Base-by-base conservation (phyloP, 2,113 vertebrate genomes). In the Apteryx mantelli region DNA sequence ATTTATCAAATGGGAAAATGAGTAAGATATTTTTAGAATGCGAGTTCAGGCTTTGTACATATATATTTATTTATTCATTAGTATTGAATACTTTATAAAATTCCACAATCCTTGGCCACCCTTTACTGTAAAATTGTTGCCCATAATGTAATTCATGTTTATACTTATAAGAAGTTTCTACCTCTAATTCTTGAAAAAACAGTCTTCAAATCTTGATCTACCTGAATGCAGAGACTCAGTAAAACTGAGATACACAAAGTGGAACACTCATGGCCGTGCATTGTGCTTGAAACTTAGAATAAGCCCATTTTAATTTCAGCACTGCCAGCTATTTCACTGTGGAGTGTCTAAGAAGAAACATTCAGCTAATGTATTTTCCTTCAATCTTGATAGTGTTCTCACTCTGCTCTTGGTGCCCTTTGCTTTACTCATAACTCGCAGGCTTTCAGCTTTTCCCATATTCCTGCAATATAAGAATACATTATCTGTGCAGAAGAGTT, bases 21-120 rank as follows among this genome's bases (percentile, higher is more conserved):
- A 60, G 32, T 61, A 40, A 76, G 74, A 66, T 82, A 91, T 91
- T 89, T 93, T 86, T 82, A 89, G 91, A 89, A 61, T 76, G 63
- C 20, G 42, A 91, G 69, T 82, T 92, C 86, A 92, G 79, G 69
- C 65, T 88, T 93, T 91, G 68, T 46, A 40, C 6, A 1, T 34
- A 7, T 50, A 1, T 36, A 7, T 66, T 30, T 42, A 12, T 69
- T 44, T 69, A 24, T 83, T 60, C 32, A 63, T 48, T 44, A n/a
- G 42, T 78, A 44, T n/a, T 40, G 46, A 82, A 90, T 44, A 65
- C 32, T 64, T 13, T 5, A 13, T 69, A 65, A 88, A 90, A 92
- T 74, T 88, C 30, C 34, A 60, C 50, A 70, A 16, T 55, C 44
- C 30, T 15, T 81, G 53, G 7, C 53, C 34, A 69, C 7, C 4